Conservation (phyloP, 64 coral and sea anemone species). For the Platygyra sinensis region DNA sequence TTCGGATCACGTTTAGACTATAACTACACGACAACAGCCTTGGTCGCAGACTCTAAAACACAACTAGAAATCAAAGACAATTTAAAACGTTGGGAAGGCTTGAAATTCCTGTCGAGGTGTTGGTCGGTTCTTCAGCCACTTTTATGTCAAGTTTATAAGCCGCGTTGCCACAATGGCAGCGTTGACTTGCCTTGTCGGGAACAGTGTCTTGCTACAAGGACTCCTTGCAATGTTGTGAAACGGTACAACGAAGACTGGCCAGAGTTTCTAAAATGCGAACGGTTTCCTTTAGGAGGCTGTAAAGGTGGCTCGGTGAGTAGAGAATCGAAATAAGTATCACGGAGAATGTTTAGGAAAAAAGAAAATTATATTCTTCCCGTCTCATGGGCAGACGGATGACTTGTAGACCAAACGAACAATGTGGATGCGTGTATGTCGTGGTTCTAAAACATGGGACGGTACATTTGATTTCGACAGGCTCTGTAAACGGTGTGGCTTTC, state of each 20-base stretch:
- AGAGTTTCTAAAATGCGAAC: constrained; percentile 88
- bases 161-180: constrained; percentile 67
- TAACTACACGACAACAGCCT: constrained; percentile 69
- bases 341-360: neutral
- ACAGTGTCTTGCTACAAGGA: constrained; percentile 77
- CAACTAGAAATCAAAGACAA: constrained; percentile 69
- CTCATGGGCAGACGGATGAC: neutral
- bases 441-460: too few species aligned
- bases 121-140: constrained; percentile 94
- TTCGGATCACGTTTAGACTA: constrained; percentile 72
- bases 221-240: constrained; percentile 86
- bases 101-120: constrained; percentile 88
- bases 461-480: too few species aligned
- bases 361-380: too few species aligned
- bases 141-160: constrained; percentile 92
- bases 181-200: constrained; percentile 68
- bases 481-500: too few species aligned
- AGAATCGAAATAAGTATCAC: neutral
- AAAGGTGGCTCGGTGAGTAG: constrained; percentile 80
- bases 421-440: too few species aligned
- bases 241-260: constrained; percentile 86
- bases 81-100: constrained; percentile 75
- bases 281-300: constrained; percentile 56
- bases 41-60: constrained; percentile 71
- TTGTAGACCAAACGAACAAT: neutral